phyloP scores from a whole-genome alignment of 2,113 vertebrate species.

The Brevimyrus niger region DNA sequence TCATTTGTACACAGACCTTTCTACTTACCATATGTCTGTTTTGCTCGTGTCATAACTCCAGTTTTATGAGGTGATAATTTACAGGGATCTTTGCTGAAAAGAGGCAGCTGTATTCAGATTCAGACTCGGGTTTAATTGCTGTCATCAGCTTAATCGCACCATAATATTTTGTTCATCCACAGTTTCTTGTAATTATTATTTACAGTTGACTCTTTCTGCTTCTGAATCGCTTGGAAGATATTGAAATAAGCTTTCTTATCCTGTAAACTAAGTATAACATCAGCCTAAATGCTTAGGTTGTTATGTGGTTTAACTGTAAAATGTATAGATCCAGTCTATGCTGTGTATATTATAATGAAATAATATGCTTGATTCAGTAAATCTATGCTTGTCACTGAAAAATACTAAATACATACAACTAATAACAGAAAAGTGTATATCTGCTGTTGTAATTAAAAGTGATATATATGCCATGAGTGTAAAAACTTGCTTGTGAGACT shows the following conservation, averaged over 20 bases:
- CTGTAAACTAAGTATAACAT: not conserved
- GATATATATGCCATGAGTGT: not conserved
- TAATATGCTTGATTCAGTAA: not conserved
- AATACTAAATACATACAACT: not conserved
- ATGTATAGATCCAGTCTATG: not conserved
- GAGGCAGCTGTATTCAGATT: not conserved
- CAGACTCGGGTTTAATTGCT: not conserved
- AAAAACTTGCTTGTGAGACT: not conserved
- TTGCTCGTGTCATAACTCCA: not conserved
- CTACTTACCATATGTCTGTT: not conserved
- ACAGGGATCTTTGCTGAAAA: not conserved
- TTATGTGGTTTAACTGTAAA: not conserved
- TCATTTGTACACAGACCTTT: not conserved
- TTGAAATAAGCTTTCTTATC: not conserved
- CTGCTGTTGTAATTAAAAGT: conserved; percentile 7
- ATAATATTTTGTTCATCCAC: not conserved
- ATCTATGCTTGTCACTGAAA: not conserved
- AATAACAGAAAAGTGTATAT: not conserved
- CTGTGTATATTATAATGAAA: not conserved
- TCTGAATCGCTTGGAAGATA: not conserved
- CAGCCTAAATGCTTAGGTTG: not conserved
- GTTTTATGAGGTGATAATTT: not conserved
- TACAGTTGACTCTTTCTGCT: not conserved
- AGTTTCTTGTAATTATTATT: not conserved
- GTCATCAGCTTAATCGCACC: not conserved